Base-by-base conservation (phyloP, 2,888 invertebrate genomes). In the Listrodromus nycthemerus region DNA sequence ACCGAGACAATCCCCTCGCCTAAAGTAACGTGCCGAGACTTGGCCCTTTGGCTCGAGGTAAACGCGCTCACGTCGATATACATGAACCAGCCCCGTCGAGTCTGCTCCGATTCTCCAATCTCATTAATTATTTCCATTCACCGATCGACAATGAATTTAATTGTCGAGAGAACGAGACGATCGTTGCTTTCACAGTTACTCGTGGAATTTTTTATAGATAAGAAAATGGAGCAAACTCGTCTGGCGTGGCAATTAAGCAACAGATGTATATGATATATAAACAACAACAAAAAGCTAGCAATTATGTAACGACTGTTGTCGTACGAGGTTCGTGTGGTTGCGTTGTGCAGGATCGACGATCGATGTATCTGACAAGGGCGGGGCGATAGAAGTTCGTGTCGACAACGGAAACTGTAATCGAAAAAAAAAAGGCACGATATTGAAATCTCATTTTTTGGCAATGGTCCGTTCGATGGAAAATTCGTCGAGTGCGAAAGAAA, bases 1-100 rank as follows among this genome's bases (percentile, higher is more conserved):
- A 95, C 82, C 93, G 93, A 93, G 91, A 93, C 91, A 92, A 92
- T 91, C 92, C 92, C 89, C 88, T 88, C 89, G 91, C 92, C 92
- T 92, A 93, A 92, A 92, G 92, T 92, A 91, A 89, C 90, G 86
- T 87, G 82, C 84, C 85, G 84, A 79, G 58, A 79, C 70, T 78
- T 73, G 69, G 71, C 61, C 65, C 79, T 66, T 77, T 61, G 66
- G 33, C 37, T 65, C 37, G 45, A 45, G 55, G 63, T 77, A 73
- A 41, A n/a, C 58, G 58, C 19, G 24, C 45, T 55, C 71, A 58
- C 24, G 58, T 71, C 41, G 63, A 37, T 58, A 41, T 41, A 76
- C 50, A 71, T 58, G 33, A 66, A 73, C 16, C 24, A 30, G 58
- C 58, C 58, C 58, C 58, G 41, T 41, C 71, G 58, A 58, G 55